phyloP scores from a whole-genome alignment of 2,888 invertebrate species.

The Sylvicola cinctus region DNA sequence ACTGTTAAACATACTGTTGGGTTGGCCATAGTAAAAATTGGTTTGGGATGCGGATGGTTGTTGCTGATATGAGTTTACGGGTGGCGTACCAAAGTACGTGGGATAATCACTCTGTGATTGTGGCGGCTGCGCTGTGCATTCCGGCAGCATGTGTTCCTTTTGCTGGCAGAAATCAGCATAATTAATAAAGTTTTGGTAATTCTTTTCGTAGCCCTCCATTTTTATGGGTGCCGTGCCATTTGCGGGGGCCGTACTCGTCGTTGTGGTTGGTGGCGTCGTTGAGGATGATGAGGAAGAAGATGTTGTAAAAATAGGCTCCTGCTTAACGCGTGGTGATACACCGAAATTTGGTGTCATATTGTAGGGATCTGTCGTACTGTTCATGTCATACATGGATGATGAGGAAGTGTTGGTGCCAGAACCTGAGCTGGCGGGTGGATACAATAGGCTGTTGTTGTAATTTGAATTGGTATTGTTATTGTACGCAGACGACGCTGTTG shows the following conservation, averaged over 20 bases:
- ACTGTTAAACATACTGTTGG: background rate
- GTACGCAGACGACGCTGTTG: background rate
- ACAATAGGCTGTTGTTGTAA: background rate
- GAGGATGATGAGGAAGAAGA: slow-evolving; percentile 12
- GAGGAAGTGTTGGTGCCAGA: background rate
- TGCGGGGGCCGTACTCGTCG: slow-evolving; percentile 1
- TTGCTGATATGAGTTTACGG: background rate
- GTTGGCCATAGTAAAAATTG: background rate
- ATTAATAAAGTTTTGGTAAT: slow-evolving; percentile 26
- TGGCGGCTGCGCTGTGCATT: slow-evolving; percentile 6
- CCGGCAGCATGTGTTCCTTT: background rate
- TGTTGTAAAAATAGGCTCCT: slow-evolving; percentile 14
- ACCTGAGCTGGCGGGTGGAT: background rate
- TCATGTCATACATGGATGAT: slow-evolving; percentile 1
- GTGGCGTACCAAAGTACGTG: background rate
- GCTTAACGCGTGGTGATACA: background rate
- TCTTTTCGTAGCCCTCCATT: slow-evolving; percentile 26
- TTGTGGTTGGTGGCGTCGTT: slow-evolving; percentile 3
- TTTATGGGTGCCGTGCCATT: slow-evolving; percentile 16
- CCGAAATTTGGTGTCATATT: no score
- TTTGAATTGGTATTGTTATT: background rate
- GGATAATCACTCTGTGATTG: slow-evolving; percentile 15
- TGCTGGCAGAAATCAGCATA: slow-evolving; percentile 25
- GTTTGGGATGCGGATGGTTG: background rate
- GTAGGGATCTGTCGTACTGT: no score